These are phyloP conservation scores for Trichonephila inaurata DNA, from an alignment of 1,140 invertebrate genomes.

Conservation along the genomic window DNA sequence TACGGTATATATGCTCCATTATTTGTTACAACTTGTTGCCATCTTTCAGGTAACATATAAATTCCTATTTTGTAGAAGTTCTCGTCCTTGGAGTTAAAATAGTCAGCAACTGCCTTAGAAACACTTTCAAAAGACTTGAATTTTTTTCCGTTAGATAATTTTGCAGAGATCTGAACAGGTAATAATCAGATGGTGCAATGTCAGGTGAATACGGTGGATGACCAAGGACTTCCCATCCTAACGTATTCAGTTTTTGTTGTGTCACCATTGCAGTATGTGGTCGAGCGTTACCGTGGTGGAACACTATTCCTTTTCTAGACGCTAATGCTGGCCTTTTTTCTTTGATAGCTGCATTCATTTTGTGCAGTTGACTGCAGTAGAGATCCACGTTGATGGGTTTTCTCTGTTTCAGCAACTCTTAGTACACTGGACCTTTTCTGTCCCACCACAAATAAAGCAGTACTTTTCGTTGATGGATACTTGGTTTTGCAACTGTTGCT, in stretches of 20 bases:
- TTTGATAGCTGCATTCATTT: conserved; percentile 58
- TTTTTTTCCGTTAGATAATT: conserved; percentile 50
- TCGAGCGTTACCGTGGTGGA: neutral
- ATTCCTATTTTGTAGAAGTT: too few relatives aligned
- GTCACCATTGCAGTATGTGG: neutral
- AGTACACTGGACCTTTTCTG: too few relatives aligned
- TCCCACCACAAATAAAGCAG: too few relatives aligned
- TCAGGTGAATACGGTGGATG: conserved; percentile 70
- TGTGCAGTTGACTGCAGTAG: conserved; percentile 51
- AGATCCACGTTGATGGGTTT: conserved; percentile 34
- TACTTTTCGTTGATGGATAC: too few relatives aligned
- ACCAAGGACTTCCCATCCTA: too few relatives aligned
- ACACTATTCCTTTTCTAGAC: conserved; percentile 11
- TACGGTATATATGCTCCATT: too few relatives aligned
- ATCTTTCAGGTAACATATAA: too few relatives aligned
- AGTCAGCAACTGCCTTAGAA: neutral
- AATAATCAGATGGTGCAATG: conserved; percentile 79
- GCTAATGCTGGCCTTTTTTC: conserved; percentile 32
- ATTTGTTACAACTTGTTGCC: too few relatives aligned
- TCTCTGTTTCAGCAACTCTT: neutral
- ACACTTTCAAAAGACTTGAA: too few relatives aligned
- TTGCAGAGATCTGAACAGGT: conserved; percentile 56
- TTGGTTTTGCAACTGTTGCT: too few relatives aligned
- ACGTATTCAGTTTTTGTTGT: too few relatives aligned
- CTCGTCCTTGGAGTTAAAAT: too few relatives aligned